These are phyloP conservation scores for Potamilus streckersoni DNA, from an alignment of 1,140 invertebrate genomes.

Conservation along the genomic window DNA sequence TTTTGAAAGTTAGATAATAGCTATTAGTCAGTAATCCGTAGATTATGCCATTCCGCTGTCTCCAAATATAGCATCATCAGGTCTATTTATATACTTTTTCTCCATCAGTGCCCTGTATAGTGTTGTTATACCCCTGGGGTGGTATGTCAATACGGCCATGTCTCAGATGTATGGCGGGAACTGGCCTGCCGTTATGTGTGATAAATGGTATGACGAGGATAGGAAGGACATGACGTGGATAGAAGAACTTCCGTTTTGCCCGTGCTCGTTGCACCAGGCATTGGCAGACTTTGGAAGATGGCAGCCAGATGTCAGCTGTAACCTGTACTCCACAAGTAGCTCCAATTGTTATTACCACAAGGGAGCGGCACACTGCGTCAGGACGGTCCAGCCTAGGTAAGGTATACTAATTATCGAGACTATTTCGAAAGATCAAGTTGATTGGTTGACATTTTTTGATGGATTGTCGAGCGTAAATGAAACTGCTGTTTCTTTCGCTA, in stretches of 20 bases:
- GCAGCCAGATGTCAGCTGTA: slow-evolving; percentile 88
- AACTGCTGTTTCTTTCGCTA: too few relatives aligned
- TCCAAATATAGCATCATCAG: too few relatives aligned
- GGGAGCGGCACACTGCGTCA: slow-evolving; percentile 91
- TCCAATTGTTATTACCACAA: slow-evolving; percentile 89
- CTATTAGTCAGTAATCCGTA: too few relatives aligned
- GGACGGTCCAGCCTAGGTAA: slow-evolving; percentile 81
- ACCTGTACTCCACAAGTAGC: slow-evolving; percentile 82
- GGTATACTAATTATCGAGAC: too few relatives aligned
- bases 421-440: too few relatives aligned
- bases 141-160: slow-evolving; percentile 49
- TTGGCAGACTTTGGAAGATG: slow-evolving; percentile 91
- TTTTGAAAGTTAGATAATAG: too few relatives aligned
- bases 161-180: slow-evolving; percentile 29
- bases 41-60: too few relatives aligned
- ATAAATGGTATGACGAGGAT: slow-evolving; percentile 44
- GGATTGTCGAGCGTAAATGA: too few relatives aligned
- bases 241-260: slow-evolving; percentile 78
- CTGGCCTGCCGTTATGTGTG: slow-evolving; percentile 50
- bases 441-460: too few relatives aligned
- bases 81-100: too few relatives aligned
- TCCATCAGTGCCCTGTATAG: too few relatives aligned
- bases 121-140: slow-evolving; percentile 47
- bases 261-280: slow-evolving; percentile 92
- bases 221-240: slow-evolving; percentile 47